Evolutionary conservation across 2,113 vertebrate species (phyloP).

Genomic region (Jacana jacana): DNA sequence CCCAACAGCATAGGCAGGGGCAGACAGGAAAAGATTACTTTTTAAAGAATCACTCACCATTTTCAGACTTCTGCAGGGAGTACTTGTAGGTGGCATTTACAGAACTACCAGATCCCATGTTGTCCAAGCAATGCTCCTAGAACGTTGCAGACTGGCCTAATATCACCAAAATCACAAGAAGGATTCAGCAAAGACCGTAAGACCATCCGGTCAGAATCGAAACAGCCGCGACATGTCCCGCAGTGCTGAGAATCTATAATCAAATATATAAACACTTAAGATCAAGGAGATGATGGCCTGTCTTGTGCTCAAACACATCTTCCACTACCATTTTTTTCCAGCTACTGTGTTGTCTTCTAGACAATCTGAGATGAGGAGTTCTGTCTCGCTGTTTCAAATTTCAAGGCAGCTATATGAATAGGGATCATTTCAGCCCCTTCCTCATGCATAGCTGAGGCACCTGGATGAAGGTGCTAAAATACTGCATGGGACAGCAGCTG

Average conservation of each 20-base stretch:
- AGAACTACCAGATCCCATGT: conserved; percentile 71
- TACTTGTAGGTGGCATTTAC: conserved; percentile 29
- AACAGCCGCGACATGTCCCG: not conserved
- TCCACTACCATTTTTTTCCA: not conserved
- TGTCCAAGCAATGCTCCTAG: not conserved
- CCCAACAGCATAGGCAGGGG: not conserved
- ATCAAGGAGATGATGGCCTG: not conserved
- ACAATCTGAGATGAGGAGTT: not conserved
- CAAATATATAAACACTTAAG: not conserved
- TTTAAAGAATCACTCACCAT: conserved; percentile 32
- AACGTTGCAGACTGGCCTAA: not conserved
- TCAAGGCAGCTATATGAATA: not conserved
- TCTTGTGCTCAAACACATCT: not conserved
- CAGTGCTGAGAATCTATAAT: not conserved
- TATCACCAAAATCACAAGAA: not conserved
- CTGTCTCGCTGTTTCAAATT: not conserved
- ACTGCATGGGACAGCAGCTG: rapidly evolving
- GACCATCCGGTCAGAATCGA: not conserved
- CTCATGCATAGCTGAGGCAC: not conserved
- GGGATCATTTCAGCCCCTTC: not conserved
- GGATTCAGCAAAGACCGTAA: not conserved
- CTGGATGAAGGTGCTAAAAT: not conserved
- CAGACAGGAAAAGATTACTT: not conserved
- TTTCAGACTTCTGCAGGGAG: conserved; percentile 71
- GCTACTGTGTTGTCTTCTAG: not conserved